Evolutionary conservation across 1,140 invertebrate genomes (phyloP), one percentile per base, ranked within the genome.

Genomic region (Archivesica marissinica): DNA sequence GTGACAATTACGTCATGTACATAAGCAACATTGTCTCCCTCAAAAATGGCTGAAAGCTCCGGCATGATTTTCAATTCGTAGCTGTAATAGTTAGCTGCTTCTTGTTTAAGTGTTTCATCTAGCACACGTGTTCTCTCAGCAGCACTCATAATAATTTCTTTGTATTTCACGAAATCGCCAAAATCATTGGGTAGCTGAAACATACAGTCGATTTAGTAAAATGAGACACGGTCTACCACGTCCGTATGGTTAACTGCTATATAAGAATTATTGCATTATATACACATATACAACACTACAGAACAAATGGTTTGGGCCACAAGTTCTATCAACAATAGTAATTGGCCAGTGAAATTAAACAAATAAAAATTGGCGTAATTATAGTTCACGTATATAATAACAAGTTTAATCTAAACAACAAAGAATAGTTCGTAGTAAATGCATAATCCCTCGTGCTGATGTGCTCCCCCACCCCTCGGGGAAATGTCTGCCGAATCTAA

Each of bases 91-190:
- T 50, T 20, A 38, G 3, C 30, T 35, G 35, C 13, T 7, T 75
- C 50, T 23, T 59, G 2, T 17, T 39, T 30, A 2, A 74, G 23
- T 44, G 23, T 39, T 33, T 41, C 44, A 33, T 79, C 2, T 17
- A 79, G 30, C 20, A 66, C 41, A 20, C 2, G 13, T 15, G 44
- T 3, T 25, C 33, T 47, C 17, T 35, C 13, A 66, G 17, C n/a
- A 44, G 54, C 17, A 11, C 64, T 15, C 20, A 38, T 11, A 20
- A 83, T 64, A 9, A 83, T 47, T 1, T 33, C n/a, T 54, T 59
- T 50, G 30, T 83, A 83, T 59, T 64, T 50, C 2, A 64, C 70
- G 47, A 83, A 81, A n/a, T 81, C 38, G 28, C 41, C 44, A 25
- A 39, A 81, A n/a, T 81, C 79, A 17, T 28, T 30, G 13, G 47